These are phyloP conservation scores for Lamprotornis superbus DNA, from an alignment of 2,113 vertebrate species.

Conservation along the genomic window DNA sequence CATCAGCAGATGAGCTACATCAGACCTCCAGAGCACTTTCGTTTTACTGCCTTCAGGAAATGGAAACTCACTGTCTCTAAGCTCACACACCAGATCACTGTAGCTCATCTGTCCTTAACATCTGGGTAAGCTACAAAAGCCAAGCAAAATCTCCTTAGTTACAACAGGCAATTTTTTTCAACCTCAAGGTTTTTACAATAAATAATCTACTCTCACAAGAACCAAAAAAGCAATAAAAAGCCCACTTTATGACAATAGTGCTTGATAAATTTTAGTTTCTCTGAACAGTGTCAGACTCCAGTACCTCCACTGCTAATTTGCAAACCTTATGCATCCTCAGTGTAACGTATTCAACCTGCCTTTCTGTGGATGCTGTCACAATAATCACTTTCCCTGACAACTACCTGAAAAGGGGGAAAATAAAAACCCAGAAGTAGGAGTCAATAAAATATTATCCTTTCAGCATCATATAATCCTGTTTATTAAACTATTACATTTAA, in stretches of 20 bases:
- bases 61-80: not conserved
- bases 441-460: not conserved
- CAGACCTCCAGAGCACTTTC: not conserved
- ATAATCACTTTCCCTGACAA: not conserved
- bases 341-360: fast-evolving
- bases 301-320: not conserved
- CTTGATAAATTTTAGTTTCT: not conserved
- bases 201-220: not conserved
- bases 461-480: not conserved
- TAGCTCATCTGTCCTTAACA: not conserved
- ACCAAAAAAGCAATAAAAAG: not conserved
- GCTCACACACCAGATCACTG: not conserved
- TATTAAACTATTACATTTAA: not conserved
- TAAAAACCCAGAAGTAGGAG: not conserved
- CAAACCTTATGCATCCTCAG: not conserved
- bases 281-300: not conserved
- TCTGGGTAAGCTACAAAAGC: not conserved
- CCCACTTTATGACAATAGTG: not conserved
- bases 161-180: not conserved
- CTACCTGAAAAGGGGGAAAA: not conserved
- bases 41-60: not conserved
- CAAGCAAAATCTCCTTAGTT: not conserved
- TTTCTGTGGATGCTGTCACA: not conserved
- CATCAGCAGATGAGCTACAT: not conserved
- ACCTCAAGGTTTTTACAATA: not conserved